Conservation (phyloP, 2,797 vertebrate genomes). For the Calcarius lapponicus region DNA sequence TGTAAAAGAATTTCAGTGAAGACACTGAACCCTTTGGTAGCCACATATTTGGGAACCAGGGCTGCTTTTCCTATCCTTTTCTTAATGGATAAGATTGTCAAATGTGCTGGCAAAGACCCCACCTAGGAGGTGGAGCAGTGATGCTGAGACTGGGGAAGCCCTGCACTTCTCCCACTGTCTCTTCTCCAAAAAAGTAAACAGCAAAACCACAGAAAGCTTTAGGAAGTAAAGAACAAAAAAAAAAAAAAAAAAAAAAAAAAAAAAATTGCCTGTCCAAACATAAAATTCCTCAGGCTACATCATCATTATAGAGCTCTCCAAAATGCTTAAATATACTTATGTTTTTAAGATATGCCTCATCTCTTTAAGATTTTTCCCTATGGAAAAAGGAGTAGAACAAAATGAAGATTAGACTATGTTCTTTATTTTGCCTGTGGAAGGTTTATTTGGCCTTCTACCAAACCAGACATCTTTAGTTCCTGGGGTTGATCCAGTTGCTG, state of each 20-base stretch:
- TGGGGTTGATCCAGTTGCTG: neutral
- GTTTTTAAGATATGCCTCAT: conserved; percentile 26
- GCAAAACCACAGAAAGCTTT: neutral
- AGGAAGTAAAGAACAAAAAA: neutral
- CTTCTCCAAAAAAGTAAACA: neutral
- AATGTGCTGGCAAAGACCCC: neutral
- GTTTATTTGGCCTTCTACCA: conserved; percentile 52
- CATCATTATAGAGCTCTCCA: neutral
- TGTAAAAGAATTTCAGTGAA: neutral
- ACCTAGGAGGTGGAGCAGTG: neutral
- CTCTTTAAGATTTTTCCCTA: neutral
- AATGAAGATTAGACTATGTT: neutral
- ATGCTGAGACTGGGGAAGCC: neutral
- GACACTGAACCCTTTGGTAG: neutral
- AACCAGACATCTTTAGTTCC: conserved; percentile 41
- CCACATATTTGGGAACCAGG: rapidly evolving
- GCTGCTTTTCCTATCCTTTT: neutral
- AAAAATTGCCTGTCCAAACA: conserved; percentile 15
- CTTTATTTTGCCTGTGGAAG: conserved; percentile 40
- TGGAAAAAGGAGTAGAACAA: conserved; percentile 8
- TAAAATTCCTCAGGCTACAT: neutral
- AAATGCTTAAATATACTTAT: conserved; percentile 6
- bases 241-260: no score
- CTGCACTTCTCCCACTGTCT: neutral
- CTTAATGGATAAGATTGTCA: neutral